These are phyloP conservation scores for Sciurus carolinensis DNA, from an alignment of 2,797 vertebrate genomes.

Conservation along the genomic window DNA sequence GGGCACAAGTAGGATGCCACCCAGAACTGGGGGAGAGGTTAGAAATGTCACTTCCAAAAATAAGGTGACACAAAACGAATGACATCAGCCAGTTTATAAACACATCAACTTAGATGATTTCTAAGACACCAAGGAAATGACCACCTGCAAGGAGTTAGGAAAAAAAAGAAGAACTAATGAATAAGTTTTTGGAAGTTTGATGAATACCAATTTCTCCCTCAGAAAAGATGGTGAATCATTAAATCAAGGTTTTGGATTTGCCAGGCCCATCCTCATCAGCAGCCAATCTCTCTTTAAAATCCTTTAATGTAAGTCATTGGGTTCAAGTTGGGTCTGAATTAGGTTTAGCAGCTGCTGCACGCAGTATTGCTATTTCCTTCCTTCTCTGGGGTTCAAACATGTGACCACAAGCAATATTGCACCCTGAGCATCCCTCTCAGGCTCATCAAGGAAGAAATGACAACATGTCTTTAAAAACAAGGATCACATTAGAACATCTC, in stretches of 20 bases:
- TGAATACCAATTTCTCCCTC: background rate
- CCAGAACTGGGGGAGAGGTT: background rate
- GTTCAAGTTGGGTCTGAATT: background rate
- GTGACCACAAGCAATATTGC: background rate
- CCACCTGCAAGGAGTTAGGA: background rate
- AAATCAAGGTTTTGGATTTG: conserved; percentile 9
- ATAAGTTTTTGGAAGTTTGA: background rate
- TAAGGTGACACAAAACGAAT: background rate
- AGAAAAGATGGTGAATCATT: background rate
- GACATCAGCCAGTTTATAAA: background rate
- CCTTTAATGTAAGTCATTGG: background rate
- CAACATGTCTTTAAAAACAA: conserved; percentile 27
- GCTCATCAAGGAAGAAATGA: background rate
- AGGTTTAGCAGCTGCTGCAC: background rate
- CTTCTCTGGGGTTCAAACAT: conserved; percentile 20
- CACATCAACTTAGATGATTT: background rate
- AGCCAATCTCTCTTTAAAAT: background rate
- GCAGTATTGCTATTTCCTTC: background rate
- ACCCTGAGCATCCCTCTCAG: background rate
- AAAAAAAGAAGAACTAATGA: background rate
- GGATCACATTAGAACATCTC: conserved; percentile 73
- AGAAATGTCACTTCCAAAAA: conserved; percentile 27
- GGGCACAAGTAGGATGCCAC: rapidly evolving
- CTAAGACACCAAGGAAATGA: conserved; percentile 26
- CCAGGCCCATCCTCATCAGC: background rate